Evolutionary conservation across 1,140 invertebrate species (phyloP).

Genomic region (Ridgeia piscesae): DNA sequence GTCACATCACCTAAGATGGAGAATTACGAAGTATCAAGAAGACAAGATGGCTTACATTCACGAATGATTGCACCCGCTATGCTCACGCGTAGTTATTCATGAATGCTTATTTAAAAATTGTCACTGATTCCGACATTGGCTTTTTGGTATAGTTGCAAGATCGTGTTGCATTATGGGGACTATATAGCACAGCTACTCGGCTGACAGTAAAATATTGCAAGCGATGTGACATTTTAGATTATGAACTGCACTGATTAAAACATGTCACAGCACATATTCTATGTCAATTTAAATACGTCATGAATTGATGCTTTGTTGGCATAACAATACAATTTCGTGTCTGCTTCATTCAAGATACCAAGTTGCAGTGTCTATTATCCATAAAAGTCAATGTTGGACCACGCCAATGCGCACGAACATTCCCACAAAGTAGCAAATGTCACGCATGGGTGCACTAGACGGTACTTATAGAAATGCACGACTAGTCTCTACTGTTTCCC

Average conservation of each 20-base stretch:
- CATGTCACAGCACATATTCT: background rate
- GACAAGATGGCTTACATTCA: too few species aligned
- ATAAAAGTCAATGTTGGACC: background rate
- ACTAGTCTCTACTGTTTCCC: background rate
- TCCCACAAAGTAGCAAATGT: background rate
- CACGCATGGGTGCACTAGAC: background rate
- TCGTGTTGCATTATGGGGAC: background rate
- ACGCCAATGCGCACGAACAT: background rate
- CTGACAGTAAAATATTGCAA: background rate
- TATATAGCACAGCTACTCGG: background rate
- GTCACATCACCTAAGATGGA: too few species aligned
- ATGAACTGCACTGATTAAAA: background rate
- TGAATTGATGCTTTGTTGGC: background rate
- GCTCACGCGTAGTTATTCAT: too few species aligned
- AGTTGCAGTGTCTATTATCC: background rate
- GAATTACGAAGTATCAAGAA: too few species aligned
- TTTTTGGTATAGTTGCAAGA: background rate
- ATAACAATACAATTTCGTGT: background rate
- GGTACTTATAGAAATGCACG: background rate
- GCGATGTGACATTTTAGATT: background rate
- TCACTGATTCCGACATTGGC: background rate
- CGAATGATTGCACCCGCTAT: too few species aligned
- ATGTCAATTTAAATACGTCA: background rate
- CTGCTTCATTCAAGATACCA: background rate
- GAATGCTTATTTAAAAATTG: too few species aligned